Evolutionary conservation across 2,888 invertebrate species (phyloP).

Genomic region (Fragum sueziense): DNA sequence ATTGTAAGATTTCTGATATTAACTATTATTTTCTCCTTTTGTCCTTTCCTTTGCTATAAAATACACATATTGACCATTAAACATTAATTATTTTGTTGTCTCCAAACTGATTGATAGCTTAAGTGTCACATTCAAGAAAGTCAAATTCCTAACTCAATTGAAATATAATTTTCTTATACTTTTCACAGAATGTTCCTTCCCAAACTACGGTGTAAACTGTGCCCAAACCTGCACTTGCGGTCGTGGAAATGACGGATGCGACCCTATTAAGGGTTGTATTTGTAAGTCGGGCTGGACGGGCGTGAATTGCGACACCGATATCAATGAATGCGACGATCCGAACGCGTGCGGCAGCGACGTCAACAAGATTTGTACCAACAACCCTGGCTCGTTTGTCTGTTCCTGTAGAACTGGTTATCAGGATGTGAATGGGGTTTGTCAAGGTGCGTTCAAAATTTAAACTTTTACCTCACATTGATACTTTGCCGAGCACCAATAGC

Average conservation of each 20-base stretch:
- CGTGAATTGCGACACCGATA: conserved; percentile 47
- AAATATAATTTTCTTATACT: background rate
- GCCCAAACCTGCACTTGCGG: conserved; percentile 47
- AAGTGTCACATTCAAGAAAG: background rate
- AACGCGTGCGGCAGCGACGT: conserved; percentile 47
- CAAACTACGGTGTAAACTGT: conserved; percentile 49
- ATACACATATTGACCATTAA: too few species aligned
- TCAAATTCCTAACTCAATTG: too few species aligned
- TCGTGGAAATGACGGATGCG: conserved; percentile 42
- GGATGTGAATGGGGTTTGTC: conserved; percentile 32
- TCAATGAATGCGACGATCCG: conserved; percentile 50
- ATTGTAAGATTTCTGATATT: conserved; percentile 28
- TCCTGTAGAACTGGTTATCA: conserved; percentile 50
- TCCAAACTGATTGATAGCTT: background rate
- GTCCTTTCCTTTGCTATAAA: too few species aligned
- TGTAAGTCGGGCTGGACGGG: conserved; percentile 59
- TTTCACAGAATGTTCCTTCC: conserved; percentile 46
- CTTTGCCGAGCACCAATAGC: too few species aligned
- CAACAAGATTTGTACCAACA: conserved; percentile 58
- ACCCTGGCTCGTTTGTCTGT: conserved; percentile 55
- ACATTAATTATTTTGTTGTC: too few species aligned
- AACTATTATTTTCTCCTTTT: too few species aligned
- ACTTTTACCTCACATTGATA: too few species aligned
- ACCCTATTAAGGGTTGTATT: conserved; percentile 54
- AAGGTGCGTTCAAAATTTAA: too few species aligned